phyloP scores from a whole-genome alignment of 2,113 vertebrate species.

The Percina caprodes region DNA sequence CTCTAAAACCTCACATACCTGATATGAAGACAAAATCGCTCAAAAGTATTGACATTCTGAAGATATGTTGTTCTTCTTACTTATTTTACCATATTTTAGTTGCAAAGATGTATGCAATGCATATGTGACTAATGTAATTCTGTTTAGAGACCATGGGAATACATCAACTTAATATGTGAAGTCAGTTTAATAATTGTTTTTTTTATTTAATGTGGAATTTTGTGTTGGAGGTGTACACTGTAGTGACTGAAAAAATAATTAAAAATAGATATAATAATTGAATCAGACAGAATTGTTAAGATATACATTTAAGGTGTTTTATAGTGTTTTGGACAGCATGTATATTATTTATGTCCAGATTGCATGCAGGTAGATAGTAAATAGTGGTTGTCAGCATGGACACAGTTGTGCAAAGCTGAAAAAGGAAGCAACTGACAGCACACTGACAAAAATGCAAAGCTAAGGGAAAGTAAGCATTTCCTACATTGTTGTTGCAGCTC shows the following conservation, averaged over 20 bases:
- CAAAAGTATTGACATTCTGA: not conserved
- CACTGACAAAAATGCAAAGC: conserved; percentile 23
- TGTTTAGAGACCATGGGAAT: no score
- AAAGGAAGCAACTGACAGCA: conserved; percentile 55
- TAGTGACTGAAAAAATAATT: no score
- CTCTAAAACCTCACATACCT: no score
- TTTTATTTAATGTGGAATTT: no score
- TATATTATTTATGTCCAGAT: conserved; percentile 23
- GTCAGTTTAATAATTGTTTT: no score
- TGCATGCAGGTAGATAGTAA: not conserved
- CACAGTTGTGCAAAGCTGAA: conserved; percentile 39
- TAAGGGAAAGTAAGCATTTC: conserved; percentile 58
- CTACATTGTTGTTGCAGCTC: conserved; percentile 7
- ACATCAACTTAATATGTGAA: no score
- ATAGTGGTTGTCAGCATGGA: not conserved
- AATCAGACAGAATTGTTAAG: no score
- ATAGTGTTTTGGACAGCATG: not conserved
- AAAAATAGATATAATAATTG: no score
- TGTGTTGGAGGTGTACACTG: no score
- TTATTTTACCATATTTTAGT: not conserved
- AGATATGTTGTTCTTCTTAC: not conserved
- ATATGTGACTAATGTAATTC: not conserved
- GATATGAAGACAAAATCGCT: not conserved
- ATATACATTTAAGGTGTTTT: no score
- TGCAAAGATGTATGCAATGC: not conserved